A percentile compares a stretch with the other conserved stretches of the same genome.
phyloP scores from a whole-genome alignment of 1,140 invertebrate genomes.

The Chironomus striatipennis region DNA sequence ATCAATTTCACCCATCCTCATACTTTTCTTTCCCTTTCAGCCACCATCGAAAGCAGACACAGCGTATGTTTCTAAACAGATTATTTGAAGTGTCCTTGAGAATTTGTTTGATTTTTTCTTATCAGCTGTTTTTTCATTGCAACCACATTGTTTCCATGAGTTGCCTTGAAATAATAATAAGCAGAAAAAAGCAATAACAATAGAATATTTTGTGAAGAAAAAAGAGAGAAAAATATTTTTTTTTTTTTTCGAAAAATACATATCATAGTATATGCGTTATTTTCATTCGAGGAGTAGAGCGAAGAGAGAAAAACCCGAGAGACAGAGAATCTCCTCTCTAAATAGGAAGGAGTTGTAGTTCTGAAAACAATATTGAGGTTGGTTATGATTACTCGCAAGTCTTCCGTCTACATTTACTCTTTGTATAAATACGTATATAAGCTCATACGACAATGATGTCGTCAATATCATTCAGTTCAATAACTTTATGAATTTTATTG shows the following conservation, averaged over 20 bases:
- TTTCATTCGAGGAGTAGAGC: no score
- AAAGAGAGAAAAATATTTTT: no score
- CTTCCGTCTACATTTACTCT: neutral
- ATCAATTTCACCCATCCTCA: neutral
- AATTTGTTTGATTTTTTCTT: neutral
- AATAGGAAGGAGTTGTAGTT: no score
- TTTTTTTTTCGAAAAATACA: no score
- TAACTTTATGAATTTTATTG: constrained; percentile 4
- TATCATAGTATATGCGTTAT: no score
- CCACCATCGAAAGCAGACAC: neutral
- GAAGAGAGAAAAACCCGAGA: no score
- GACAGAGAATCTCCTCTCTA: no score
- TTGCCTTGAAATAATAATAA: no score
- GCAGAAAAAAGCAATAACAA: no score
- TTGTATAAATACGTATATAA: neutral
- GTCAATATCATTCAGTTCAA: neutral
- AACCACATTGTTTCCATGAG: neutral
- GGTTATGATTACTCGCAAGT: constrained; percentile 7
- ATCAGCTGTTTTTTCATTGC: neutral
- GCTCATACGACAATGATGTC: neutral
- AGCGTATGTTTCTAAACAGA: neutral
- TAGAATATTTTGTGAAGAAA: no score
- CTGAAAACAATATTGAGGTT: neutral
- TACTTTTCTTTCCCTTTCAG: neutral
- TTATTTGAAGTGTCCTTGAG: neutral